These are phyloP conservation scores for Bombus soroeensis DNA, from an alignment of 1,140 invertebrate species.

Conservation along the genomic window DNA sequence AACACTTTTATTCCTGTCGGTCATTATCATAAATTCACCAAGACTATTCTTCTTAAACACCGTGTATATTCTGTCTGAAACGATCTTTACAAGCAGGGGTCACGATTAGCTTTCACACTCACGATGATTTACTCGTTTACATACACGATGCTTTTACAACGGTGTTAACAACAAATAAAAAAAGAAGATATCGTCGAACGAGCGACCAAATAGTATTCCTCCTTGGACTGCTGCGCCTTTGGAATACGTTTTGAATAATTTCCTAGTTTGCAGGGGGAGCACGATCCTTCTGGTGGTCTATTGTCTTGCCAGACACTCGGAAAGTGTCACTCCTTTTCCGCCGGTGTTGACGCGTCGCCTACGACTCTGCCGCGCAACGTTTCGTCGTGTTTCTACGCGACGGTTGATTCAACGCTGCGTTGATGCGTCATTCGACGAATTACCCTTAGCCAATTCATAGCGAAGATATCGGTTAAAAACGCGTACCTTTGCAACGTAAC, in stretches of 20 bases:
- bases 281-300: slow-evolving; percentile 37
- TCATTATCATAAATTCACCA: not conserved
- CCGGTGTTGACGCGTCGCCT: slow-evolving; percentile 33
- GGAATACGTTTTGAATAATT: slow-evolving; percentile 49
- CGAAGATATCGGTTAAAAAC: not conserved
- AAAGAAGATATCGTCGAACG: not conserved
- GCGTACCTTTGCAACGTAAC: not conserved
- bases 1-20: too few relatives aligned
- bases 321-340: slow-evolving; percentile 46
- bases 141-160: not conserved
- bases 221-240: not conserved
- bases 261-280: slow-evolving; percentile 48
- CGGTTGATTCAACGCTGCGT: not conserved
- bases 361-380: slow-evolving; percentile 21
- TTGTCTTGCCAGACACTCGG: slow-evolving; percentile 55
- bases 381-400: slow-evolving; percentile 26
- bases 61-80: not conserved
- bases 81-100: not conserved
- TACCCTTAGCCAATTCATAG: not conserved
- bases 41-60: not conserved
- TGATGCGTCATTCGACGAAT: not conserved
- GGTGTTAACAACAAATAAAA: not conserved
- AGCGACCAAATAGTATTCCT: not conserved
- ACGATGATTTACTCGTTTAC: too few relatives aligned
- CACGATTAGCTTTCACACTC: not conserved